Evolutionary conservation across 2,113 vertebrate species (phyloP), one percentile per base, ranked within the genome.

Genomic region (Perca flavescens): DNA sequence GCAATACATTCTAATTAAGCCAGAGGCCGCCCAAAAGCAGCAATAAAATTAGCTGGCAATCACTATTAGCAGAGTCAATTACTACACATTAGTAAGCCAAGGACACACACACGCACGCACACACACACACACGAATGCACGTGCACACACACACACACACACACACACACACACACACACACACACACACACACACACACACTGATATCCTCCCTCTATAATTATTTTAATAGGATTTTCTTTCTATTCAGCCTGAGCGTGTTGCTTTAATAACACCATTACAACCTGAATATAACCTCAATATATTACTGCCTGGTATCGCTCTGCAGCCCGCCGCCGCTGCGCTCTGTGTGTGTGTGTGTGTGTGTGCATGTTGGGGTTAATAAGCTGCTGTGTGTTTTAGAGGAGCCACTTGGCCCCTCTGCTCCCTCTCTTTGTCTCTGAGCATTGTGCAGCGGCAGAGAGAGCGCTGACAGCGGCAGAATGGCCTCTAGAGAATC

Each of bases 21-120:
- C 92, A 93, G 94, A 94, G 94, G 94, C 95, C 96, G 96, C 96
- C 70, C 94, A 96, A 97, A 97, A 96, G 96, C 94, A 95, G 95
- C 97, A 97, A 96, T 97, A 97, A 98, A 98, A 98, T 99, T 97
- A 97, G 97, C 97, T 97, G 96, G 96, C 97, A 97, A 97, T 98
- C 97, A 97, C 96, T 97, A 97, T 99, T 98, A 99, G 96, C 95
- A 94, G 95, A 97, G 96, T 97, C 96, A 96, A 96, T 97, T 97
- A 97, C 96, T 95, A 96, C 96, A 97, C 97, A 97, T 98, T 97
- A 99, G 95, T 95, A 93, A 74, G 86, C 83, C 85, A 82, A 86
- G 86, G 77, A 84, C 90, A 85, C 86, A 78, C 82, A 88, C 85
- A 81, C 82, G 28, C 74, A 67, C 69, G 49, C 73, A 53, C 50